Conservation (phyloP, 2,113 vertebrate genomes). For the Petromus typicus region DNA sequence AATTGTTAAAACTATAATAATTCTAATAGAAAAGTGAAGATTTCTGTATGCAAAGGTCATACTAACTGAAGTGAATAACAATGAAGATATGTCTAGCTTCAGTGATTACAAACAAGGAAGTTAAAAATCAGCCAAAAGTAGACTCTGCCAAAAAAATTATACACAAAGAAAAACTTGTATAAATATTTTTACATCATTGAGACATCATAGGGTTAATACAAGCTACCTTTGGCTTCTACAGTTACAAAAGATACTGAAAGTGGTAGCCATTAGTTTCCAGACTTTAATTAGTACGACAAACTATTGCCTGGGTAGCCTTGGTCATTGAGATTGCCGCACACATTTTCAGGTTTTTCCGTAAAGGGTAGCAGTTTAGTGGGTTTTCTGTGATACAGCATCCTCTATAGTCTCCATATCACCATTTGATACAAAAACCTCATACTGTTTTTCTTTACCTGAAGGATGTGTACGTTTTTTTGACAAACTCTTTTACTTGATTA, state of each 20-base stretch:
- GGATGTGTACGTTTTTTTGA: background rate
- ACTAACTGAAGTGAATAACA: constrained; percentile 18
- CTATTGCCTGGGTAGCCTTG: background rate
- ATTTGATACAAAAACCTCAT: background rate
- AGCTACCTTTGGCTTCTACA: background rate
- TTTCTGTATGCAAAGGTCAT: background rate
- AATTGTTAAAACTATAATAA: constrained; percentile 50
- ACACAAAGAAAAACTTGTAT: background rate
- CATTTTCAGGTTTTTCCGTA: background rate
- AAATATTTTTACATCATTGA: background rate
- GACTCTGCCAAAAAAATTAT: background rate
- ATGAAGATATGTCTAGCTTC: background rate
- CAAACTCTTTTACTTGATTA: background rate
- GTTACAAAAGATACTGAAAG: background rate
- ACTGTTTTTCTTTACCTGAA: background rate
- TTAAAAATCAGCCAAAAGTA: constrained; percentile 11
- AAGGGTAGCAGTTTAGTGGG: background rate
- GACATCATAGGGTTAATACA: background rate
- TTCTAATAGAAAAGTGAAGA: constrained; percentile 28
- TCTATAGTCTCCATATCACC: background rate
- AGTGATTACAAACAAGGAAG: constrained; percentile 10
- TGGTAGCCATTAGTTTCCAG: background rate
- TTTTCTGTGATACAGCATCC: background rate
- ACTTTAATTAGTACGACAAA: no score
- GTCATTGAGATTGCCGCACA: background rate